Base-by-base conservation (phyloP, 1,140 invertebrate species). In the Harpegnathos saltator region DNA sequence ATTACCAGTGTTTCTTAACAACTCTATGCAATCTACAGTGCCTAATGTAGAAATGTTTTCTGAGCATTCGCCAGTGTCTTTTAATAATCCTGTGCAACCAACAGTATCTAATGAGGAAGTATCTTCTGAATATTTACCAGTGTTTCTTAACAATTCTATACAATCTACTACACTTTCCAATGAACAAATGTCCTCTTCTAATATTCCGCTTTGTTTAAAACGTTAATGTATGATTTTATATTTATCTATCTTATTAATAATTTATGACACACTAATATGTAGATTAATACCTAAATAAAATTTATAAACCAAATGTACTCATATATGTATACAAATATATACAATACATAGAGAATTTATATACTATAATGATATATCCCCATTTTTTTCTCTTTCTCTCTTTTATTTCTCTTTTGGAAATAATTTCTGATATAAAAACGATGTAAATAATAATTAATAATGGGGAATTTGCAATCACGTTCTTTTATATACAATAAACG, bases 81-180 rank as follows among this genome's bases (percentile, higher is more conserved):
- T 82, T 17, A 74, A 85, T 11, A 26, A 73, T 38, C 9, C 38
- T 44, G 38, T 44, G 38, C 38, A 44, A 44, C 11, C 38, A 44
- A 44, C 38, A 11, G 7, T 11, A 9, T 11, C 9, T 44, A 44
- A 15, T 33, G 56, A 81, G 29, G 56, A 73, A 81, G 59, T 44
- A 59, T 73, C 56, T 14, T 73, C 78, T 61, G 38, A 59, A 48
- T 59, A 75, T 52, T 24, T 81, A 17, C 78, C 78, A 50, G 68
- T 73, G 29, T 44, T 59, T 22, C 24, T 81, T 48, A 73, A 72
- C 26, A 71, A 50, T 22, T 24, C 4, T 65, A 52, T 65, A 33
- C 19, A 52, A 52, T 11, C 7, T 33, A 4, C 0, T 12, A 29
- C 19, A 29, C 4, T 1, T 4, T 9, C 26, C 14, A 58, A 72